These are phyloP conservation scores for Xestobium rufovillosum DNA, from an alignment of 2,888 invertebrate species.

Conservation along the genomic window DNA sequence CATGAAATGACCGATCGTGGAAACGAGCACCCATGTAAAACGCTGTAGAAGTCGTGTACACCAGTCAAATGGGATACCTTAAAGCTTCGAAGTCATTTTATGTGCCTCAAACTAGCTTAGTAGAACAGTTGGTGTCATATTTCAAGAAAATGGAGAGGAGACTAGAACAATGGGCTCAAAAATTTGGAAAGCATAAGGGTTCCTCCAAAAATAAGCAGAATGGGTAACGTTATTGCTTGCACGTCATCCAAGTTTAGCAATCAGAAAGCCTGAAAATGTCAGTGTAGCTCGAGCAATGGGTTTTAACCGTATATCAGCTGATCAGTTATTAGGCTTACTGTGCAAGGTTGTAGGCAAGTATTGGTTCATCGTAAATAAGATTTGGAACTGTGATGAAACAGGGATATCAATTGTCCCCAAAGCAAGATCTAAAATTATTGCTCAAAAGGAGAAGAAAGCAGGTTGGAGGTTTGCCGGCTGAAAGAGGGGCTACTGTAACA, in stretches of 20 bases:
- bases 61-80: neutral
- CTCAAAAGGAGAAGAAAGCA: conserved; percentile 19
- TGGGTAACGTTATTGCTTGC: conserved; percentile 12
- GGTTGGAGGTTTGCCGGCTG: conserved; percentile 18
- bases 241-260: conserved; percentile 7
- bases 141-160: conserved; percentile 1
- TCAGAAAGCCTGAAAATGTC: conserved; percentile 24
- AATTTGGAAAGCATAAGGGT: conserved; percentile 9
- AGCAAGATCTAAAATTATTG: conserved; percentile 23
- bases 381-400: conserved; percentile 33
- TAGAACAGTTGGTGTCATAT: neutral
- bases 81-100: neutral
- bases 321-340: conserved; percentile 22
- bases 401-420: conserved; percentile 30
- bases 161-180: neutral
- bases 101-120: neutral
- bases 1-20: neutral
- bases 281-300: conserved; percentile 31
- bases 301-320: conserved; percentile 31
- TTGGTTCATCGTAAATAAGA: conserved; percentile 23
- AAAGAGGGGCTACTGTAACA: conserved; percentile 25
- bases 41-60: neutral
- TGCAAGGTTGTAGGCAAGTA: conserved; percentile 26
- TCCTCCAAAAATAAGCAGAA: conserved; percentile 12
- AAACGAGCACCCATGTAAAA: neutral